Conservation (phyloP, 1,140 invertebrate species). For the Philopotamus ludificatus region DNA sequence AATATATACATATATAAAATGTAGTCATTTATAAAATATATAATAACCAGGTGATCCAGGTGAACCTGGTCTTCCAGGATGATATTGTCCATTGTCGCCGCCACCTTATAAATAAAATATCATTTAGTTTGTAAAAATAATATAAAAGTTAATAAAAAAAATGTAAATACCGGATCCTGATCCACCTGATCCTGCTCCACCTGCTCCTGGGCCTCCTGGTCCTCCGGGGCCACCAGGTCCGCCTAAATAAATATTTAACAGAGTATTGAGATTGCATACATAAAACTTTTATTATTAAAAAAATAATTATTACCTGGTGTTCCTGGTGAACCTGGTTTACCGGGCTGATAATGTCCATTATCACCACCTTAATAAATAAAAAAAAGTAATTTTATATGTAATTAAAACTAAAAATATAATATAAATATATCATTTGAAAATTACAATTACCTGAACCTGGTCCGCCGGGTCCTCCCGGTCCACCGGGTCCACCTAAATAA, state of each 20-base stretch:
- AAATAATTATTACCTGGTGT: constrained; percentile 22
- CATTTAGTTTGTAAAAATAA: too few species aligned
- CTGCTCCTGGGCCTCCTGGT: constrained; percentile 33
- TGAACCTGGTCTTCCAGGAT: constrained; percentile 22
- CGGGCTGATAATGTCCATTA: constrained; percentile 39
- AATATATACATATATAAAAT: too few species aligned
- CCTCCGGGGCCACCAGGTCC: constrained; percentile 27
- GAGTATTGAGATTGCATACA: not conserved
- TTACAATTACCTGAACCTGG: too few species aligned
- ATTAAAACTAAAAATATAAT: too few species aligned
- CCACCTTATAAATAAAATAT: not conserved
- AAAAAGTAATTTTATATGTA: too few species aligned
- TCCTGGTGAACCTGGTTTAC: constrained; percentile 42
- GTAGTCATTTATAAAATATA: too few species aligned
- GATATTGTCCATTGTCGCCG: not conserved
- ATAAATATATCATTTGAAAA: too few species aligned
- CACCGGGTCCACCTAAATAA: constrained; percentile 33
- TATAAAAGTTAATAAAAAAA: too few species aligned
- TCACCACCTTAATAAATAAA: too few species aligned
- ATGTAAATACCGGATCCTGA: not conserved
- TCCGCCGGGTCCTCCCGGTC: constrained; percentile 37
- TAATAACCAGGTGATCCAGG: constrained; percentile 19
- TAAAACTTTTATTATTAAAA: not conserved
- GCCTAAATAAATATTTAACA: not conserved
- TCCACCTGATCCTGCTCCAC: constrained; percentile 26